Percentiles rank a stretch among this genome's conserved stretches.
Conservation (phyloP, 1,140 invertebrate species). For the Gonioctena quinquepunctata region DNA sequence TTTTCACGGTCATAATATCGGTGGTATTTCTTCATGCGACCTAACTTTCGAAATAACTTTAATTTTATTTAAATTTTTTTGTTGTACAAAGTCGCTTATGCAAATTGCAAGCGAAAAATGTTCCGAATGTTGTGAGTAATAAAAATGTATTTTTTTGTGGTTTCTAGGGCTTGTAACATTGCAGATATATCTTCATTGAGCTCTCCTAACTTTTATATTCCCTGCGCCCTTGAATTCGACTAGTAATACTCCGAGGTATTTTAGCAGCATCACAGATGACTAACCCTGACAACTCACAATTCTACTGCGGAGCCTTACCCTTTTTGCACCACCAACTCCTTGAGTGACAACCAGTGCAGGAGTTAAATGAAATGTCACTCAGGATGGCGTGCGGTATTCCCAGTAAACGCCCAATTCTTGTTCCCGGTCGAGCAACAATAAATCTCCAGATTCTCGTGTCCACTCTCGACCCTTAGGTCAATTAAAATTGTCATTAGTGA, state of each 20-base stretch:
- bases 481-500: constrained; percentile 17
- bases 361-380: constrained; percentile 56
- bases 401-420: constrained; percentile 50
- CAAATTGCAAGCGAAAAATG: no score
- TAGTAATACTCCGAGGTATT: constrained; percentile 33
- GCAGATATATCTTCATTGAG: not conserved
- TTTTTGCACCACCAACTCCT: constrained; percentile 40
- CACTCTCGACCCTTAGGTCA: constrained; percentile 10
- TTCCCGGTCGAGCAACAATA: constrained; percentile 50
- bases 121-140: no score
- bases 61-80: no score
- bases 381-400: constrained; percentile 47
- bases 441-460: constrained; percentile 44
- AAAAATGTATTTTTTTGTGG: no score
- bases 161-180: no score
- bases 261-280: constrained; percentile 49
- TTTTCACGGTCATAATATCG: no score
- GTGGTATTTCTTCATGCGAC: no score
- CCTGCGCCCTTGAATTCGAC: not conserved
- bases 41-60: no score
- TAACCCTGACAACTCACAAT: constrained; percentile 28
- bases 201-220: not conserved
- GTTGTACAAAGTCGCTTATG: not conserved
- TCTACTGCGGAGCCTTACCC: constrained; percentile 23
- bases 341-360: constrained; percentile 51